A percentile compares a stretch with the other conserved stretches of the same genome.
Conservation (phyloP, 2,113 vertebrate genomes). For the Hiodon tergisus region DNA sequence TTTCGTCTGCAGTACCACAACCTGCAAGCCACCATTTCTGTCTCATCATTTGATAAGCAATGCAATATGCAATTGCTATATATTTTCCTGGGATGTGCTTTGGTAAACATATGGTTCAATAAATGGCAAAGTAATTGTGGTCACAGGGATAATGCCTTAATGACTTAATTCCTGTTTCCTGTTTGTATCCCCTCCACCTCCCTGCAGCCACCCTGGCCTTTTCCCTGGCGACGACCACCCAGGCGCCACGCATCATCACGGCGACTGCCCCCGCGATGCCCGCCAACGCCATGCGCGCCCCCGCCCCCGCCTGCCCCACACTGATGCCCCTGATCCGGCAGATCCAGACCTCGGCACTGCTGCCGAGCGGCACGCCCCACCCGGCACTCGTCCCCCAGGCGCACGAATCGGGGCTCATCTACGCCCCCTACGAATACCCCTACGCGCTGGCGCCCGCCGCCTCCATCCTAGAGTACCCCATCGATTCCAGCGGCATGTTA, state of each 20-base stretch:
- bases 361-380: constrained; percentile 89
- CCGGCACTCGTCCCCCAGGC: constrained; percentile 80
- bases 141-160: not conserved
- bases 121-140: no score
- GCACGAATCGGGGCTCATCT: constrained; percentile 93
- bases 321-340: constrained; percentile 99
- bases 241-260: constrained; percentile 91
- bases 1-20: no score
- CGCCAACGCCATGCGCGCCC: constrained; percentile 76
- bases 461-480: constrained; percentile 97
- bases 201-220: constrained; percentile 80
- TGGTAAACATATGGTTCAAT: no score
- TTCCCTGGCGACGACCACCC: constrained; percentile 88
- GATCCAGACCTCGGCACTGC: constrained; percentile 87
- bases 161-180: not conserved
- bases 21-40: no score
- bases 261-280: constrained; percentile 88
- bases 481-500: constrained; percentile 96
- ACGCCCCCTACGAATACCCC: constrained; percentile 95
- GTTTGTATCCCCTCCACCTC: constrained; percentile 29
- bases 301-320: constrained; percentile 71
- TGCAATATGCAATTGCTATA: no score
- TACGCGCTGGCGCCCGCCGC: constrained; percentile 92
- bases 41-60: no score
- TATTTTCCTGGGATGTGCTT: no score